phyloP scores from a whole-genome alignment of 2,113 vertebrate species.

The Accipiter cooperii region DNA sequence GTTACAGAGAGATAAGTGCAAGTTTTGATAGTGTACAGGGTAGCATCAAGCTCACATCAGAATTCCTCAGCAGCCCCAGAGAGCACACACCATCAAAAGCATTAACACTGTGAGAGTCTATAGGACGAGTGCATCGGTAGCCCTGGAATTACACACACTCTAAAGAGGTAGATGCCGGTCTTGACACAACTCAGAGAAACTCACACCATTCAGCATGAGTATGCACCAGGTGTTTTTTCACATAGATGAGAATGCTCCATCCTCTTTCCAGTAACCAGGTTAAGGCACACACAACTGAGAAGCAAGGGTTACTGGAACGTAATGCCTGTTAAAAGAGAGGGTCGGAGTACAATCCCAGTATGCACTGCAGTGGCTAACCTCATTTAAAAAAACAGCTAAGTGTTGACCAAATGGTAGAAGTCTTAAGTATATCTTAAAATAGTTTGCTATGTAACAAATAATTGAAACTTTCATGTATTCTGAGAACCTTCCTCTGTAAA shows the following conservation, averaged over 20 bases:
- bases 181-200: background rate
- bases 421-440: background rate
- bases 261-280: background rate
- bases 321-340: background rate
- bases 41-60: background rate
- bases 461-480: background rate
- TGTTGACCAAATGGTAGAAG: background rate
- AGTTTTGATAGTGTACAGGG: background rate
- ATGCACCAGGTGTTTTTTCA: background rate
- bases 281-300: background rate
- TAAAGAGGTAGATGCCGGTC: background rate
- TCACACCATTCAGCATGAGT: background rate
- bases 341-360: background rate
- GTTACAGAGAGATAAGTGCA: background rate
- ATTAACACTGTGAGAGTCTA: too few relatives aligned
- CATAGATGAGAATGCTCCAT: background rate
- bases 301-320: background rate
- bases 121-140: background rate
- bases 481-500: background rate
- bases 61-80: background rate
- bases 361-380: background rate
- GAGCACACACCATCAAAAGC: background rate
- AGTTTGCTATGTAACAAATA: background rate
- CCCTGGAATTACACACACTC: background rate
- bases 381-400: rapidly evolving